Percentiles rank a stretch among this genome's conserved stretches.
Evolutionary conservation across 2,113 vertebrate species (phyloP).

Genomic region (Hyperopisus bebe): DNA sequence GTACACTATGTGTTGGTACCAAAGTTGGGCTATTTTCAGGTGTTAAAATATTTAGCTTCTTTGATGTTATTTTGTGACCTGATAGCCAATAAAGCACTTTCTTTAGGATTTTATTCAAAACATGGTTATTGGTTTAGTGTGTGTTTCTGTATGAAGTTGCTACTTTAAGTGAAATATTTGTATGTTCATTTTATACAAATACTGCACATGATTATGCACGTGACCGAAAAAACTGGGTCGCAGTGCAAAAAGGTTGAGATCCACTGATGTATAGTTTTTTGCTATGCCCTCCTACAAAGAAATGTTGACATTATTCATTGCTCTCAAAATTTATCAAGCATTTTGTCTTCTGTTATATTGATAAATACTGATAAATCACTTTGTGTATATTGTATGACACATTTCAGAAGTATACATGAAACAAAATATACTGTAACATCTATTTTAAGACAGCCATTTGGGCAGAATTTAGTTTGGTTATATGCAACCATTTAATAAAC

Average conservation of each 20-base stretch:
- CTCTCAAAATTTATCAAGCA: neutral
- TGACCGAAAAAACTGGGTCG: too few species aligned
- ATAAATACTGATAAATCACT: slow-evolving; percentile 38
- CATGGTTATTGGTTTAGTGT: neutral
- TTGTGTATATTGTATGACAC: neutral
- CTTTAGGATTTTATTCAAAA: neutral
- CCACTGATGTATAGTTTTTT: neutral
- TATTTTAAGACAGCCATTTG: neutral
- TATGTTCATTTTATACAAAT: neutral
- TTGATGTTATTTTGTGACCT: neutral
- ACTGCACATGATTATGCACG: neutral
- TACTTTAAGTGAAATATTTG: neutral
- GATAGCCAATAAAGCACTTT: neutral
- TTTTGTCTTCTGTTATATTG: neutral
- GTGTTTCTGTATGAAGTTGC: neutral
- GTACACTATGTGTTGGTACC: neutral
- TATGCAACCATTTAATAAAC: neutral
- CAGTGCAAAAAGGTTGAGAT: too few species aligned
- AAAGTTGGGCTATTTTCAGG: neutral
- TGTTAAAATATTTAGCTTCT: neutral
- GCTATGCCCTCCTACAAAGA: neutral
- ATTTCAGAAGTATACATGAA: neutral
- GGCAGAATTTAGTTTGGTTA: neutral
- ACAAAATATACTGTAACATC: neutral
- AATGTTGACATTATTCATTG: neutral